phyloP scores from a whole-genome alignment of 1,140 invertebrate genomes.

The Drosophila micromelanica region DNA sequence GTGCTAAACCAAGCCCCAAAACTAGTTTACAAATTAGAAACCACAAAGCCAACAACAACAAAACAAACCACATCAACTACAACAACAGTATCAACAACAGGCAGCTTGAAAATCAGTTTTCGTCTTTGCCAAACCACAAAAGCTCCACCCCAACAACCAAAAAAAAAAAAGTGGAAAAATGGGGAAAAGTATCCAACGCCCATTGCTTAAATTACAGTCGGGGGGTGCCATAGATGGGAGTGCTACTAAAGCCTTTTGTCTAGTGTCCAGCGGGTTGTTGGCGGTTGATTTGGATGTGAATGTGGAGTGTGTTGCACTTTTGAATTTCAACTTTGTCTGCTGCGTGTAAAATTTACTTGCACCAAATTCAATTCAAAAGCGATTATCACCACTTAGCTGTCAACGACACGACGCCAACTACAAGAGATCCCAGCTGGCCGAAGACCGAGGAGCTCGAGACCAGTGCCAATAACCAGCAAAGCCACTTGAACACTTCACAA shows the following conservation, averaged over 20 bases:
- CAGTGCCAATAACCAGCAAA: slow-evolving; percentile 57
- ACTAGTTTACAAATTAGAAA: slow-evolving; percentile 70
- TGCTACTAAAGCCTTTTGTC: slow-evolving; percentile 45
- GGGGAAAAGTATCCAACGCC: not conserved
- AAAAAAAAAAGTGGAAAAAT: slow-evolving; percentile 4
- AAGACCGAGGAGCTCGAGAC: slow-evolving; percentile 27
- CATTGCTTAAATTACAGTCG: slow-evolving; percentile 7
- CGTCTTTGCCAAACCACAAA: slow-evolving; percentile 51
- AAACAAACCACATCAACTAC: slow-evolving; percentile 32
- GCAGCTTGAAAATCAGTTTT: slow-evolving; percentile 42
- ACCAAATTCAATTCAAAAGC: slow-evolving; percentile 78
- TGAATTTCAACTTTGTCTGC: slow-evolving; percentile 73
- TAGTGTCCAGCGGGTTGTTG: slow-evolving; percentile 28
- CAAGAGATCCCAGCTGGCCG: slow-evolving; percentile 24
- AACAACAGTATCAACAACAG: slow-evolving; percentile 44
- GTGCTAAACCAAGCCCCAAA: slow-evolving; percentile 44
- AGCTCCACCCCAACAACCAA: slow-evolving; percentile 14
- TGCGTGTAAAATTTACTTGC: slow-evolving; percentile 68
- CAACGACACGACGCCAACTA: slow-evolving; percentile 71
- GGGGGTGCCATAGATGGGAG: not conserved
- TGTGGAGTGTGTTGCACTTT: slow-evolving; percentile 67
- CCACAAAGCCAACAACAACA: slow-evolving; percentile 54
- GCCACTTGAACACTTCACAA: slow-evolving; percentile 64
- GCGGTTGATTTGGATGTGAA: not conserved
- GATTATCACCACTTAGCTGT: slow-evolving; percentile 80